Conservation (phyloP, 2,888 invertebrate species). For the Nomada hirtipes region DNA sequence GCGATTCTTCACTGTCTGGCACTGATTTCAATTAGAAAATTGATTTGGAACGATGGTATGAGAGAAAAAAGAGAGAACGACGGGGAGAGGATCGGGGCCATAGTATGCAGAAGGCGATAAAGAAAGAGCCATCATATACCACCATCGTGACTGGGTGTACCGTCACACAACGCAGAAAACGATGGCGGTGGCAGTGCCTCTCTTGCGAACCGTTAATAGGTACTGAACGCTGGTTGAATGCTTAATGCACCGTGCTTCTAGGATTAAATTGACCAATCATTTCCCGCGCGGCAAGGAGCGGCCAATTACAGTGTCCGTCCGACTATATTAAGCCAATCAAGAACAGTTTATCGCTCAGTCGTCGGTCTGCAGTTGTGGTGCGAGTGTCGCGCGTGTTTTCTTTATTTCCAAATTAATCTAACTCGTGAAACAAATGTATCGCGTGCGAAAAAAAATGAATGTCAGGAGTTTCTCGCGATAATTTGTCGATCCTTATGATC, state of each 20-base stretch:
- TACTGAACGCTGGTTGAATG: conserved; percentile 83
- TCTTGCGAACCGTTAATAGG: conserved; percentile 81
- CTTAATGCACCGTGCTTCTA: conserved; percentile 83
- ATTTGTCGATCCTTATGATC: conserved; percentile 1
- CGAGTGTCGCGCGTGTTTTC: conserved; percentile 68
- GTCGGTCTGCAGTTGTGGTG: conserved; percentile 85
- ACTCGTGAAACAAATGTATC: conserved; percentile 37
- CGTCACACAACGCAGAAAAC: conserved; percentile 59
- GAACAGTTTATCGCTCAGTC: conserved; percentile 87
- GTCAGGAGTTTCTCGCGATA: neutral
- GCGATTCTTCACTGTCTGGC: conserved; percentile 73
- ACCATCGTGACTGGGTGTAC: conserved; percentile 53
- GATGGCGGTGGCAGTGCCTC: conserved; percentile 64
- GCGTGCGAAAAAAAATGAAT: conserved; percentile 25
- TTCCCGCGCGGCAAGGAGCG: conserved; percentile 86
- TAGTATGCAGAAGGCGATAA: conserved; percentile 44
- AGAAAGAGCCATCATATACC: conserved; percentile 46
- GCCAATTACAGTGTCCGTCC: conserved; percentile 86
- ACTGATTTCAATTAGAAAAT: conserved; percentile 84
- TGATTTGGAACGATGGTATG: conserved; percentile 77
- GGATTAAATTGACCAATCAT: conserved; percentile 84
- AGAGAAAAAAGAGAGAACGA: conserved; percentile 61
- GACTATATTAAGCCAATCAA: conserved; percentile 89
- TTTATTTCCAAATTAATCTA: neutral
- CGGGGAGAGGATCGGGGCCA: conserved; percentile 29